Evolutionary conservation across 2,888 invertebrate species (phyloP).

Genomic region (Apantesis nais): DNA sequence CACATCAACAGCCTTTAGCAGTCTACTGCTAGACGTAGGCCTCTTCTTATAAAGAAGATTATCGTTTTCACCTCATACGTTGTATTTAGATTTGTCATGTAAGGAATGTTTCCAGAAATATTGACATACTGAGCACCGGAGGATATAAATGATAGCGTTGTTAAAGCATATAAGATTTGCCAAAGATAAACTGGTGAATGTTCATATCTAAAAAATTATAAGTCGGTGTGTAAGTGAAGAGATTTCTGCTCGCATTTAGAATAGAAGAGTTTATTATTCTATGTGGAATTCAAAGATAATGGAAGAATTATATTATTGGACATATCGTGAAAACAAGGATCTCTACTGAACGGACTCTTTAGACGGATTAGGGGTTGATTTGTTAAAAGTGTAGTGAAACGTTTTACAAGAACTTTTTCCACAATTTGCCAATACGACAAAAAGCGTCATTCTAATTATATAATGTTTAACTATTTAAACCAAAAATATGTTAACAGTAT

Average conservation of each 20-base stretch:
- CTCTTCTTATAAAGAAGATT: too few species aligned
- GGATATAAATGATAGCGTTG: too few species aligned
- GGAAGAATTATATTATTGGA: neutral
- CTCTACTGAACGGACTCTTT: neutral
- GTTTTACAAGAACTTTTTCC: neutral
- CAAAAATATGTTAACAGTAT: slow-evolving; percentile 17
- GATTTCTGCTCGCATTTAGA: neutral
- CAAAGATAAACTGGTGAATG: neutral
- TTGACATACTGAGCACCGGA: neutral
- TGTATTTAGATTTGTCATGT: too few species aligned
- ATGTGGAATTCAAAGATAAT: too few species aligned
- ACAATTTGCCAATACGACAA: neutral
- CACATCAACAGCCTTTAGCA: too few species aligned
- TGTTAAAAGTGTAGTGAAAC: too few species aligned
- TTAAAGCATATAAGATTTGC: neutral
- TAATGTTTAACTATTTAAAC: neutral
- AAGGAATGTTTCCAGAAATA: too few species aligned
- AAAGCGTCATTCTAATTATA: neutral
- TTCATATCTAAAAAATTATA: too few species aligned
- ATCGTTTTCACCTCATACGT: too few species aligned
- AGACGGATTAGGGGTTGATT: neutral
- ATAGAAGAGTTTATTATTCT: too few species aligned
- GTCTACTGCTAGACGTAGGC: too few species aligned
- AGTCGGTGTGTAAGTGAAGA: neutral
- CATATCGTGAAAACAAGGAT: neutral